These are phyloP conservation scores for Whitmania pigra DNA, from an alignment of 1,140 invertebrate genomes.

Conservation along the genomic window DNA sequence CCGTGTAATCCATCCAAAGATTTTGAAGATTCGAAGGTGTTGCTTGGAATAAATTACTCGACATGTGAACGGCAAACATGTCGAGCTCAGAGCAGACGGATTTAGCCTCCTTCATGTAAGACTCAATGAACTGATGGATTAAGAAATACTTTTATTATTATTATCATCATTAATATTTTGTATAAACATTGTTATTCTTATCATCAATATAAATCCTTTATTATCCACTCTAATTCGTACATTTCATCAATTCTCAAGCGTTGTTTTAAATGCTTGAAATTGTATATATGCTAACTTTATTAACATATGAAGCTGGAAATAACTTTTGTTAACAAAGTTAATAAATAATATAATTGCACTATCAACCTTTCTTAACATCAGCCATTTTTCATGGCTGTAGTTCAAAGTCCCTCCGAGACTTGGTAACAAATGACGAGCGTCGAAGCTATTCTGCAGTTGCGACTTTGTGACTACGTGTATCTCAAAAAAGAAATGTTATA, in stretches of 20 bases:
- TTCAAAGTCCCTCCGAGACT: slow-evolving; percentile 34
- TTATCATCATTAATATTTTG: too few species aligned
- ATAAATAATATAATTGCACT: not conserved
- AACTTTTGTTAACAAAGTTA: too few species aligned
- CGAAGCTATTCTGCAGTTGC: slow-evolving; percentile 32
- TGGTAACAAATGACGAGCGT: slow-evolving; percentile 33
- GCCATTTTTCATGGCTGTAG: slow-evolving; percentile 36
- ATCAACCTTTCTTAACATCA: slow-evolving; percentile 31
- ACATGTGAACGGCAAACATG: too few species aligned
- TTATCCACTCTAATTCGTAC: too few species aligned
- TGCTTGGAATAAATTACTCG: too few species aligned
- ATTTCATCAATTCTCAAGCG: too few species aligned
- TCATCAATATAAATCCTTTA: too few species aligned
- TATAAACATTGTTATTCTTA: too few species aligned
- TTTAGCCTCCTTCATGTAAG: slow-evolving; percentile 35
- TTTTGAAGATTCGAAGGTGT: not conserved
- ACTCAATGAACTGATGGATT: slow-evolving; percentile 33
- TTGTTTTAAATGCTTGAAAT: too few species aligned
- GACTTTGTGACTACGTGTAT: slow-evolving; percentile 22
- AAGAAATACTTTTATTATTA: not conserved
- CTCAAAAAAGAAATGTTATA: too few species aligned
- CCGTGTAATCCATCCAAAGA: slow-evolving; percentile 3
- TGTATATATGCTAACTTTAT: too few species aligned
- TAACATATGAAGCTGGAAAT: too few species aligned
- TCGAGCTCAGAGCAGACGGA: slow-evolving; percentile 28